phyloP scores from a whole-genome alignment of 2,797 vertebrate genomes.

The Benthosema pterotum region DNA sequence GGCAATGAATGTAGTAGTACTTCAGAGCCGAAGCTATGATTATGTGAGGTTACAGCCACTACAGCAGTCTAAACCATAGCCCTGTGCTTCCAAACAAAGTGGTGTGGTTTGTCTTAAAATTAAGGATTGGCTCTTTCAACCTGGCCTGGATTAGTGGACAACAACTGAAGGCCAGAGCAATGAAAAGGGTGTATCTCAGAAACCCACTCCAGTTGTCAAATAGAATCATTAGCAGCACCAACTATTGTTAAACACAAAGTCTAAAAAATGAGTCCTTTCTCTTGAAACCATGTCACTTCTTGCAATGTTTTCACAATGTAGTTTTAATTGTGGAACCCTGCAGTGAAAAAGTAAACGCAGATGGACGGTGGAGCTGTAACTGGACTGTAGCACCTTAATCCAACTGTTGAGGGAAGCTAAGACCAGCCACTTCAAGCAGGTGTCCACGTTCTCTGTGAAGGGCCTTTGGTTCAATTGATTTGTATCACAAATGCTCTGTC shows the following conservation, averaged over 20 bases:
- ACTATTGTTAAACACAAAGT: slow-evolving; percentile 33
- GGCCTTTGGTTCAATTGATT: slow-evolving; percentile 50
- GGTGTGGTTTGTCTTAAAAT: slow-evolving; percentile 9
- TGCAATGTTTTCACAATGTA: neutral
- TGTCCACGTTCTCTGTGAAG: slow-evolving; percentile 46
- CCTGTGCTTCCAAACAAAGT: slow-evolving; percentile 8
- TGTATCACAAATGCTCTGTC: slow-evolving; percentile 40
- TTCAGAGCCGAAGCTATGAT: neutral
- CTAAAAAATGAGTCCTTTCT: slow-evolving; percentile 30
- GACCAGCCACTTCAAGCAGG: slow-evolving; percentile 54
- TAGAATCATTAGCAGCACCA: slow-evolving; percentile 35
- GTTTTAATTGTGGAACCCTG: slow-evolving; percentile 13
- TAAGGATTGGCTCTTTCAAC: slow-evolving; percentile 2
- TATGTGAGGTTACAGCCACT: neutral
- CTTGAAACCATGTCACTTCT: slow-evolving; percentile 28
- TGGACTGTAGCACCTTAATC: slow-evolving; percentile 39
- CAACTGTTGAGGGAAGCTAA: slow-evolving; percentile 46
- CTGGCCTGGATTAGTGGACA: slow-evolving; percentile 27
- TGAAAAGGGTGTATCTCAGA: slow-evolving; percentile 18
- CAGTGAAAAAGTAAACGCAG: slow-evolving; percentile 32
- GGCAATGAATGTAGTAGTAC: neutral
- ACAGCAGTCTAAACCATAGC: neutral
- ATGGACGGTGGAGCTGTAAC: slow-evolving; percentile 40
- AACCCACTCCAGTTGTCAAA: slow-evolving; percentile 9
- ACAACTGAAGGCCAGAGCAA: slow-evolving; percentile 15